Base-by-base conservation (phyloP, 2,797 vertebrate genomes). In the Muscicapa striata region DNA sequence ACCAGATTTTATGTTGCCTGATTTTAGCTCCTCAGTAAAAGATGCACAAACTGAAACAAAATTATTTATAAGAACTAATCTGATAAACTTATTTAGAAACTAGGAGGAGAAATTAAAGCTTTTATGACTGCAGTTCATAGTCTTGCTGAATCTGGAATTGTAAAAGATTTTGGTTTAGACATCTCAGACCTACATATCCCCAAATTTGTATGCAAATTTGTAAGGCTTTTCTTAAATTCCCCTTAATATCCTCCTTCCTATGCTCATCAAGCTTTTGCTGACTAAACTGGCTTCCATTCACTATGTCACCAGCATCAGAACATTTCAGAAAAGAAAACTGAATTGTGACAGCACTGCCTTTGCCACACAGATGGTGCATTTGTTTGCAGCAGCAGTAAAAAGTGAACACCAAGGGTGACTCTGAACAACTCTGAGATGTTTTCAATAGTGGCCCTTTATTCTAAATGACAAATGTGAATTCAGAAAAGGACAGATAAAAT, bases 401-500 rank as follows among this genome's bases (percentile, higher is more conserved):
- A 81, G 57, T 34, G 86, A 95, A 86, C 66, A 59, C 55, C 54
- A 43, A 32, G 83, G 93, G 77, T 63, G 77, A 90, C 63, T 89
- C 74, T 78, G 59, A 94, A 54, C 82, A 63, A 36, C 89, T 94
- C 83, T 76, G 90, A 94, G 83, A 86, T 84, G 63, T 82, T 94
- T 95, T 86, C 88, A 88, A n/a, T 83, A 88, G 85, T 73, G 83
- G 76, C 34, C 45, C 83, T 95, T 94, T 93, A 92, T 95, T 95
- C 77, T n/a, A 36, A 84, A 81, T 82, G 90, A 95, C 94, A 95
- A 95, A 96, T 11, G 10, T 73, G 95, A 89, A 75, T 79, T 82
- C 86, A 90, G 80, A 78, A 93, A 92, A 90, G 77, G 93, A 86
- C 45, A 94, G 85, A 95, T 93, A 86, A 96, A 94, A 96, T 91